Conservation (phyloP, 2,113 vertebrate genomes). For the Pelmatolapia mariae region DNA sequence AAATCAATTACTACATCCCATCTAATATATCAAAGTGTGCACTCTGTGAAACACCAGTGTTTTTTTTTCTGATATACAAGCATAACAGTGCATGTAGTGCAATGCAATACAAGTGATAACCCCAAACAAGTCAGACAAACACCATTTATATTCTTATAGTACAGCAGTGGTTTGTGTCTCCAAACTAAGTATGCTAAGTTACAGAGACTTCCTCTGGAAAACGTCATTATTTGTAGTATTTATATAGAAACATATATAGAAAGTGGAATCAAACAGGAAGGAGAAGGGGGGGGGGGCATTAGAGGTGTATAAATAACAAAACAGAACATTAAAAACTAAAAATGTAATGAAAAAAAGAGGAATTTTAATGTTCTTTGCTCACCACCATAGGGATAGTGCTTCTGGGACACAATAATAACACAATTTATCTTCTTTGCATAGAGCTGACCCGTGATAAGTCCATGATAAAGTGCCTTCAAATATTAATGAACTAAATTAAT, state of each 20-base stretch:
- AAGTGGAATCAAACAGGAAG: not conserved
- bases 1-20: not conserved
- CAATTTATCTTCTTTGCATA: not conserved
- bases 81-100: not conserved
- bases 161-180: not conserved
- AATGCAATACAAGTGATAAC: not conserved
- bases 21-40: not conserved
- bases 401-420: not conserved
- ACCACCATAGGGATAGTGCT: not conserved
- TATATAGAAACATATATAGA: not conserved
- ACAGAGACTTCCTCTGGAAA: not conserved
- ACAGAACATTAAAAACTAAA: not conserved
- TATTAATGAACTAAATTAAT: not conserved
- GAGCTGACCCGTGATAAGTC: not conserved
- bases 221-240: not conserved
- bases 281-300: rapidly evolving
- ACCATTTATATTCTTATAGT: not conserved
- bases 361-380: not conserved
- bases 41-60: not conserved
- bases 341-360: no score
- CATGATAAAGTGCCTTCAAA: not conserved
- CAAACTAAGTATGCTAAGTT: not conserved
- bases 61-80: not conserved
- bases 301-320: not conserved
- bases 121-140: not conserved